Percentiles rank a stretch among this genome's conserved stretches.
Evolutionary conservation across 1,140 invertebrate species (phyloP).

Genomic region (Heliconius himera): DNA sequence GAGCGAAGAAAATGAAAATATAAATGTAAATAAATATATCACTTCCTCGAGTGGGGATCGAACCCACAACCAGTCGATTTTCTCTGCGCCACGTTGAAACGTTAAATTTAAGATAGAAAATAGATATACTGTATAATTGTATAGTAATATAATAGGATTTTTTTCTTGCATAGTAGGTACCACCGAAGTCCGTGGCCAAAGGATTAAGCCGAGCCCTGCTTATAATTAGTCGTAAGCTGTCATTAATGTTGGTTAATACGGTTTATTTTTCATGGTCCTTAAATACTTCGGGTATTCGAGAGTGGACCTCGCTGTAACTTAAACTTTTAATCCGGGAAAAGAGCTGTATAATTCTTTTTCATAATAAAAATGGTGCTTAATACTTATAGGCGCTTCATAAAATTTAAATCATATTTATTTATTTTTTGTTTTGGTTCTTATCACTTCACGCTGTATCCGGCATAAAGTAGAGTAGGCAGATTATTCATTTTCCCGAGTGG

Average conservation of each 20-base stretch:
- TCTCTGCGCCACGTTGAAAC: too few relatives aligned
- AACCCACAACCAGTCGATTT: too few relatives aligned
- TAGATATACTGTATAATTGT: slow-evolving; percentile 7
- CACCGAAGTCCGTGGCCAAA: slow-evolving; percentile 30
- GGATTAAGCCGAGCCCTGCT: slow-evolving; percentile 33
- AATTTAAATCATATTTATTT: too few relatives aligned
- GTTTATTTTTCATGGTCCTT: slow-evolving; percentile 31
- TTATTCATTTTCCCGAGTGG: too few relatives aligned
- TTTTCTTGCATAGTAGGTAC: slow-evolving; percentile 2
- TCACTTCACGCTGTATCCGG: too few relatives aligned
- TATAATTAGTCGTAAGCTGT: slow-evolving; percentile 41
- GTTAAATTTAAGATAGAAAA: not conserved
- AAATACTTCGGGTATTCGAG: slow-evolving; percentile 9
- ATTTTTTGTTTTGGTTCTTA: too few relatives aligned
- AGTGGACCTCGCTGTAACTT: slow-evolving; percentile 1
- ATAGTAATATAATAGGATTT: not conserved
- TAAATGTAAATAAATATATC: too few relatives aligned
- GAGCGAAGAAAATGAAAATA: too few relatives aligned
- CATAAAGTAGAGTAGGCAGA: too few relatives aligned
- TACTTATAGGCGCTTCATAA: not conserved
- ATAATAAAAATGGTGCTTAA: not conserved
- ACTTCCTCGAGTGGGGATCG: too few relatives aligned
- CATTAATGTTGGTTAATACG: slow-evolving; percentile 34
- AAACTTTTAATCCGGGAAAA: not conserved
- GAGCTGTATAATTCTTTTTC: not conserved